Base-by-base conservation (phyloP, 23 tunicate genomes). In the Trididemnum nubilum region DNA sequence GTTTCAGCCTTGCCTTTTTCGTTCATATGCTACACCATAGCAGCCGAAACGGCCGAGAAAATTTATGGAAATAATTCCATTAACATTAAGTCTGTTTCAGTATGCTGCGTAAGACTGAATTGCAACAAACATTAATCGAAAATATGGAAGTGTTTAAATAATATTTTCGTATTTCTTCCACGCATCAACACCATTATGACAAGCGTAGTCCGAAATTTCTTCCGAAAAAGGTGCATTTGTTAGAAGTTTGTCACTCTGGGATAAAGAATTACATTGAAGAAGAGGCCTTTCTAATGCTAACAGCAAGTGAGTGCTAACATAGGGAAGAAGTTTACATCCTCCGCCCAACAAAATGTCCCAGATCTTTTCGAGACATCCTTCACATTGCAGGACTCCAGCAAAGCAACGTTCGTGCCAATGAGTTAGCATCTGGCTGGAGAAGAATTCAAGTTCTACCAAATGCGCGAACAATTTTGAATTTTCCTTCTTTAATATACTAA, bases 321-420 rank as follows among this genome's bases (percentile, higher is more conserved):
- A 85, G 5, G 97, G 87, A 35, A 91, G 65, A 35, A 91, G 29
- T 27, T 64, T 51, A 51, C 65, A 65, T 21, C 71, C 85, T 5
- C 84, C 70, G 69, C 97, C 89, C 0, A 91, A 27, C 1, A 85
- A 27, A 36, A 91, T 52, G 35, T 91, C 97, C 97, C 97, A 91
- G 32, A 91, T 67, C 37, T 72, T 76, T 58, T 85, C 97, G 58
- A 91, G 64, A 23, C 90, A 71, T 23, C 84, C 88, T 1, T 80
- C 86, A 34, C 72, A 7, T 34, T 63, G 72, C 9, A 90, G 18
- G 30, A 81, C 73, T 18, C 81, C 85, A 12, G 87, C 83, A 75
- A 64, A 82, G 30, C 71, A 37, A 36, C 73, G 81, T 32, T 76
- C 36, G 77, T 77, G 78, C 88, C 88, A 85, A 7, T 25, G 38